Evolutionary conservation across 2,888 invertebrate species (phyloP).

Genomic region (Cloeon dipterum): DNA sequence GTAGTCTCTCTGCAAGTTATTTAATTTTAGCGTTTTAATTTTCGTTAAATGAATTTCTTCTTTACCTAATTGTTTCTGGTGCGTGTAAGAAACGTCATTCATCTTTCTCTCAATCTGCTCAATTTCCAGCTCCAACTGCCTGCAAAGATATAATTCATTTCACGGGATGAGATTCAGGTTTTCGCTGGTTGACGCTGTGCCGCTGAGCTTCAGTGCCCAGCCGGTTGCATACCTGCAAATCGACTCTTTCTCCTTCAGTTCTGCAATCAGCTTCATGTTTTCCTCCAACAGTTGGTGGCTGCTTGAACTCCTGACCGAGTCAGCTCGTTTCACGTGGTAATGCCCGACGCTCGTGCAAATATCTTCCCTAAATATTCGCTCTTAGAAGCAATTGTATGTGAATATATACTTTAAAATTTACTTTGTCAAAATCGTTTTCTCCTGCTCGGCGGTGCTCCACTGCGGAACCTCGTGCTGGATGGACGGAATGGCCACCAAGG

Average conservation of each 20-base stretch:
- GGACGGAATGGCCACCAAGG: slow-evolving; percentile 37
- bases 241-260: slow-evolving; percentile 21
- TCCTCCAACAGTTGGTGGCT: slow-evolving; percentile 25
- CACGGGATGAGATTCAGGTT: too few species aligned
- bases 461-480: slow-evolving; percentile 43
- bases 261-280: slow-evolving; percentile 19
- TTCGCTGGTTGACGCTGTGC: too few species aligned
- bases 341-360: slow-evolving; percentile 13
- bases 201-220: too few species aligned
- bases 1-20: slow-evolving; percentile 2
- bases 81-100: slow-evolving; percentile 11
- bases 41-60: too few species aligned
- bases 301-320: slow-evolving; percentile 16
- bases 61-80: slow-evolving; percentile 12
- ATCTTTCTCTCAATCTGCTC: slow-evolving; percentile 16
- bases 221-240: slow-evolving; percentile 16
- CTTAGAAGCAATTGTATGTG: too few species aligned
- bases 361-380: background rate
- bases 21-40: too few species aligned
- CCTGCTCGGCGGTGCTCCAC: slow-evolving; percentile 39
- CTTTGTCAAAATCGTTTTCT: slow-evolving; percentile 19
- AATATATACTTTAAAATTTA: background rate
- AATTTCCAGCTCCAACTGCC: slow-evolving; percentile 16
- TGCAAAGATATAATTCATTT: slow-evolving; percentile 7
- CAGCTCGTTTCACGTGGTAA: slow-evolving; percentile 7